These are phyloP conservation scores for Onychomys torridus DNA, from an alignment of 2,797 vertebrate genomes.

Conservation along the genomic window DNA sequence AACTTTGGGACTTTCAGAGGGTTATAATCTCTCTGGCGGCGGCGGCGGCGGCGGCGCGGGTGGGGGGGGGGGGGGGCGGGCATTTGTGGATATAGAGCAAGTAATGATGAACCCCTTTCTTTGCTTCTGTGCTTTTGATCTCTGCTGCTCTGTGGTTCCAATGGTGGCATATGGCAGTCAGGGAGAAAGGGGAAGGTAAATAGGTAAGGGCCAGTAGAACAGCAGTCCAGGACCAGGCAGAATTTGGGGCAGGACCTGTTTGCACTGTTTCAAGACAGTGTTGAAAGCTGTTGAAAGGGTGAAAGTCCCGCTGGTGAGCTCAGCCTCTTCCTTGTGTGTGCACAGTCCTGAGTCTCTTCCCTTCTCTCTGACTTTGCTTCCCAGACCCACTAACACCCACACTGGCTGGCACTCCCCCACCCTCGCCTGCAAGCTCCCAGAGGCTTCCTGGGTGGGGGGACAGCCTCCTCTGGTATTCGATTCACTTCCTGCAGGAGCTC, in stretches of 20 bases:
- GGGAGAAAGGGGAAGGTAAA: background rate
- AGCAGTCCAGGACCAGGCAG: background rate
- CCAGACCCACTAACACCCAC: background rate
- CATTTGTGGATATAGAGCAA: background rate
- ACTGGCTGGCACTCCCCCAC: background rate
- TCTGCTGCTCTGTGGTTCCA: background rate
- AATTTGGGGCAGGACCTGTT: background rate
- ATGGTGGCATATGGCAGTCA: background rate
- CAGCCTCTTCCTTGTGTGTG: background rate
- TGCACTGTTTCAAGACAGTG: background rate
- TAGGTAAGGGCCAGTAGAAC: background rate
- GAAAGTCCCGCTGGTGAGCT: background rate
- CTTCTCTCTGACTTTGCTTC: background rate
- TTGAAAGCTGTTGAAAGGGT: background rate
- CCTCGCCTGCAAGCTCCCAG: background rate
- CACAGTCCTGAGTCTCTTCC: background rate
- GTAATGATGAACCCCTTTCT: background rate
- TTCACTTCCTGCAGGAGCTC: constrained; percentile 45
- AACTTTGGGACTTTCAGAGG: constrained; percentile 16
- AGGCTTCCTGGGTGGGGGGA: background rate
- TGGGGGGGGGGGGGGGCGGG: background rate
- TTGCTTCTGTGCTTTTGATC: background rate
- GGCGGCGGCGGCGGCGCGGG: too few relatives aligned
- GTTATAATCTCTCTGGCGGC: background rate
- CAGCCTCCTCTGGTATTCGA: background rate